Evolutionary conservation across 2,797 vertebrate species (phyloP).

Genomic region (Periophthalmus magnuspinnatus): DNA sequence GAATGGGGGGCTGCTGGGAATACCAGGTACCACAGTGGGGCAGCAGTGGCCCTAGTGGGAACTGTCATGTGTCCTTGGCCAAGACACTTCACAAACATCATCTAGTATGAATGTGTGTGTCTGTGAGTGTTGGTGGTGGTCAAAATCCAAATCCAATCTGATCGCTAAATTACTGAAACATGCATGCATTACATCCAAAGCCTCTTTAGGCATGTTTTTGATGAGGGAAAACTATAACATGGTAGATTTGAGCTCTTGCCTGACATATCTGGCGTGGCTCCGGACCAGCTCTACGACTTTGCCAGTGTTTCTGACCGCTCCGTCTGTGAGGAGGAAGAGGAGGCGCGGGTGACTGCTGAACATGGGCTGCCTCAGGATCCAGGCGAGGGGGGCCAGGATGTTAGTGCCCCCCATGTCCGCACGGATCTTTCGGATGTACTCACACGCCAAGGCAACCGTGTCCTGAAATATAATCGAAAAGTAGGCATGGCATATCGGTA

Average conservation of each 20-base stretch:
- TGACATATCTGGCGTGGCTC: slow-evolving; percentile 83
- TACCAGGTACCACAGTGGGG: no score
- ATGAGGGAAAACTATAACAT: no score
- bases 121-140: no score
- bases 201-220: no score
- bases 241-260: slow-evolving; percentile 68
- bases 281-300: slow-evolving; percentile 88
- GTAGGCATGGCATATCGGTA: no score
- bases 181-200: neutral
- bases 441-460: slow-evolving; percentile 82
- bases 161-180: neutral
- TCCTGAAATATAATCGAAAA: slow-evolving; percentile 73
- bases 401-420: slow-evolving; percentile 92
- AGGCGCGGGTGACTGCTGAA: slow-evolving; percentile 86
- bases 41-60: no score
- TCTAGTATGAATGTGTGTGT: no score
- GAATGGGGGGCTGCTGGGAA: no score
- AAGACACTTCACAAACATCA: no score
- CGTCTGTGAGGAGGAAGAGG: slow-evolving; percentile 87
- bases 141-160: no score
- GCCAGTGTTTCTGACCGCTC: slow-evolving; percentile 84
- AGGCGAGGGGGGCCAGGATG: slow-evolving; percentile 85
- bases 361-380: slow-evolving; percentile 87
- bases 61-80: no score
- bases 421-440: slow-evolving; percentile 81